phyloP scores from a whole-genome alignment of 2,113 vertebrate genomes.

The Eulemur macaco region DNA sequence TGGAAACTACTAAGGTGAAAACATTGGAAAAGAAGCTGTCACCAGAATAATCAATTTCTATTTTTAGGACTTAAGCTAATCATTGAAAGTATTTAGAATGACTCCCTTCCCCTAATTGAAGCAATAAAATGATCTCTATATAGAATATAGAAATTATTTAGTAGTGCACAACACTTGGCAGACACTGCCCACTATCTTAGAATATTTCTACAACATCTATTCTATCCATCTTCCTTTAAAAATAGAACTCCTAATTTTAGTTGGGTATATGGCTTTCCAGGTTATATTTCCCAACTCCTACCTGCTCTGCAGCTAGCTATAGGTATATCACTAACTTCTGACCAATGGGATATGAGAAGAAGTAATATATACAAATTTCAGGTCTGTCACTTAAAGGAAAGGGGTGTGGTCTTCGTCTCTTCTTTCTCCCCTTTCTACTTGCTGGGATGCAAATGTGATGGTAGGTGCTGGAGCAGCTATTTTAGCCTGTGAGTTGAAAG shows the following conservation, averaged over 20 bases:
- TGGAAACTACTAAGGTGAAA: not conserved
- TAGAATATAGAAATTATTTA: not conserved
- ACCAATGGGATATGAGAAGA: not conserved
- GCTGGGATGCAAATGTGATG: not conserved
- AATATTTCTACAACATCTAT: not conserved
- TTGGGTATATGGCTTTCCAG: not conserved
- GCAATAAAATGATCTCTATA: not conserved
- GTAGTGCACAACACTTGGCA: not conserved
- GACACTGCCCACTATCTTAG: not conserved
- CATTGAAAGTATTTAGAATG: conserved; percentile 18
- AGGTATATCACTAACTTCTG: not conserved
- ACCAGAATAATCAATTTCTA: not conserved
- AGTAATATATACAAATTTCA: not conserved
- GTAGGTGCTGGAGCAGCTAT: not conserved
- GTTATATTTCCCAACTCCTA: not conserved
- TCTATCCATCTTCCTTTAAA: conserved; percentile 10
- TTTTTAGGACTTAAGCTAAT: not conserved
- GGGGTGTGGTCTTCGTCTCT: not conserved
- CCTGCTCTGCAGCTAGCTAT: not conserved
- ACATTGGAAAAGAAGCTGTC: not conserved
- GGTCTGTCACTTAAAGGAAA: not conserved
- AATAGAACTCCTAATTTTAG: not conserved
- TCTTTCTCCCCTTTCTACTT: not conserved
- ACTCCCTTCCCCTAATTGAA: not conserved
- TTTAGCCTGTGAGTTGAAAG: not conserved